Conservation (phyloP, 1,140 invertebrate genomes). For the Acromyrmex heyeri region DNA sequence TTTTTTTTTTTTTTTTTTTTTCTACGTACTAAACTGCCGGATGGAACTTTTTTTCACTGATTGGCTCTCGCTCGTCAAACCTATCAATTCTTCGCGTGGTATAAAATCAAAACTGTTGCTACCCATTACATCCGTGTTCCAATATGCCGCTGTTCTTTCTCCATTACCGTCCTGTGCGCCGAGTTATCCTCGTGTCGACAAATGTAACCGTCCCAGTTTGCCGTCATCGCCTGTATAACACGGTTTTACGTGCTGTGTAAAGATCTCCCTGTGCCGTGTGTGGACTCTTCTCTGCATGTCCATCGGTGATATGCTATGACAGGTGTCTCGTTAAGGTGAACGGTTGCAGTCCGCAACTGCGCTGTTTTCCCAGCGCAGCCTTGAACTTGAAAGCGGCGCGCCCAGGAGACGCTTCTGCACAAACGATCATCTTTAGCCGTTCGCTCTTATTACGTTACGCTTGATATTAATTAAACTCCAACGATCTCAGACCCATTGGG, state of each 20-base stretch:
- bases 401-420: neutral
- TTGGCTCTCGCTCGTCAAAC: neutral
- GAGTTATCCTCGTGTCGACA: conserved; percentile 23
- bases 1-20: neutral
- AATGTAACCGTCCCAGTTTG: conserved; percentile 63
- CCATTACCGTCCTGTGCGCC: neutral
- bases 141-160: conserved; percentile 9
- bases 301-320: conserved; percentile 34
- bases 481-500: neutral
- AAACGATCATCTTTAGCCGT: neutral
- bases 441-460: conserved; percentile 57
- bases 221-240: conserved; percentile 18
- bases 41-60: conserved; percentile 5
- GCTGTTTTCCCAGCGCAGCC: conserved; percentile 5
- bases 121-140: conserved; percentile 22
- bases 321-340: conserved; percentile 50
- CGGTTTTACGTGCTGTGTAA: conserved; percentile 34
- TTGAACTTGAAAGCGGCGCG: conserved; percentile 63
- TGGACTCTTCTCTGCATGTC: neutral
- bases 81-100: conserved; percentile 17
- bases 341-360: neutral
- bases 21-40: neutral
- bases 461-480: conserved; percentile 68
- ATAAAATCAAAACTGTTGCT: conserved; percentile 42
- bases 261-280: conserved; percentile 1